phyloP scores from a whole-genome alignment of 2,797 vertebrate species.

The Lateolabrax maculatus region DNA sequence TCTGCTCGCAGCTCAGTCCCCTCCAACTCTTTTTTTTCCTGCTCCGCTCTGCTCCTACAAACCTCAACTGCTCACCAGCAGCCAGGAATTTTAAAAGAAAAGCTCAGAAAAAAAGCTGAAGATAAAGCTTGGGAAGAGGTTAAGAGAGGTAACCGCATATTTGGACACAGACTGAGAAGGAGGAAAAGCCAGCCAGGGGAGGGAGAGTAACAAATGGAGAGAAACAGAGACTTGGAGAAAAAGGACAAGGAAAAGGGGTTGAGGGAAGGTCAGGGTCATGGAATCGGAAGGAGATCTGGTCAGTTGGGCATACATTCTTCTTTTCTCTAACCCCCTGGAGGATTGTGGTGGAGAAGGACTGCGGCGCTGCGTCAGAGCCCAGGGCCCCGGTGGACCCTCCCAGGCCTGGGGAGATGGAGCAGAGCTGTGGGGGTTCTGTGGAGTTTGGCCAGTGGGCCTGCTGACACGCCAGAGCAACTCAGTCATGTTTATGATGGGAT shows the following conservation, averaged over 20 bases:
- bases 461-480: conserved; percentile 71
- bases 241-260: conserved; percentile 54
- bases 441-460: conserved; percentile 68
- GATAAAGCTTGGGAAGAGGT: conserved; percentile 76
- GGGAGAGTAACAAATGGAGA: conserved; percentile 47
- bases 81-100: conserved; percentile 60
- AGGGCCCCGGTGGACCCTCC: conserved; percentile 69
- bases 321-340: conserved; percentile 55
- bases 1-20: conserved; percentile 14
- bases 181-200: conserved; percentile 47
- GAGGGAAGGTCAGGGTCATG: conserved; percentile 69
- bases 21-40: conserved; percentile 39
- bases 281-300: conserved; percentile 70
- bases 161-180: conserved; percentile 54
- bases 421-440: conserved; percentile 69
- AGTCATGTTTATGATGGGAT: conserved; percentile 83
- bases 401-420: conserved; percentile 55
- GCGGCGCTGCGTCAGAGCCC: conserved; percentile 59
- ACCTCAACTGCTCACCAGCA: conserved; percentile 43
- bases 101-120: conserved; percentile 40
- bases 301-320: conserved; percentile 58
- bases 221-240: conserved; percentile 45
- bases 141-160: conserved; percentile 71
- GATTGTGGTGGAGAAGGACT: conserved; percentile 61
- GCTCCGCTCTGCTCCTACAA: conserved; percentile 33